These are phyloP conservation scores for Parthenolecanium corni DNA, from an alignment of 2,888 invertebrate species.

Conservation along the genomic window DNA sequence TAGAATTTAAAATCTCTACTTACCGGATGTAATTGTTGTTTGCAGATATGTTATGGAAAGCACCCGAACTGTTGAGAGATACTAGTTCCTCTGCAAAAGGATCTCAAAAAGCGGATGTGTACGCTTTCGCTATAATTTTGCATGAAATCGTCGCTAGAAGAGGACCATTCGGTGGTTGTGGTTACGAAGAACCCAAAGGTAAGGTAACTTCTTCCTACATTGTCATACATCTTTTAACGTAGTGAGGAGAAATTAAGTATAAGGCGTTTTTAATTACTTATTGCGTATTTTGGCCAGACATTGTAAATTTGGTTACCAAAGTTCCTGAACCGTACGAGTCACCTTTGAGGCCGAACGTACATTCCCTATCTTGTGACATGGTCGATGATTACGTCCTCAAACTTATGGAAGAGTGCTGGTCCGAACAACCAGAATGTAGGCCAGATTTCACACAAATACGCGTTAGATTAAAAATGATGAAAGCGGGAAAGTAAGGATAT, in stretches of 20 bases:
- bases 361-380: conserved; percentile 55
- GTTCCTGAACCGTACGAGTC: conserved; percentile 54
- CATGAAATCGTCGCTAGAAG: conserved; percentile 85
- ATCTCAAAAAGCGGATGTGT: conserved; percentile 84
- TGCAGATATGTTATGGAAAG: conserved; percentile 84
- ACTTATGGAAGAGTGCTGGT: conserved; percentile 82
- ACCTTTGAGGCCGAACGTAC: conserved; percentile 67
- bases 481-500: conserved; percentile 58
- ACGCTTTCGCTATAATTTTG: conserved; percentile 90
- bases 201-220: conserved; percentile 29
- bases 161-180: conserved; percentile 68
- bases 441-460: conserved; percentile 77
- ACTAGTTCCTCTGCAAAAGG: conserved; percentile 56
- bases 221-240: too few species aligned
- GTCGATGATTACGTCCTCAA: conserved; percentile 69
- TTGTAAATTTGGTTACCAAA: conserved; percentile 69
- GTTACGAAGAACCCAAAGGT: conserved; percentile 72
- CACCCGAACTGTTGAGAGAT: conserved; percentile 78
- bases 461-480: conserved; percentile 72
- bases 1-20: too few species aligned
- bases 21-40: conserved; percentile 29
- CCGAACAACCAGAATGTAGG: conserved; percentile 65
- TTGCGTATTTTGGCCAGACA: too few species aligned
- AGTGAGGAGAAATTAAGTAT: too few species aligned
- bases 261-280: too few species aligned